Evolutionary conservation across 1,140 invertebrate species (phyloP).

Genomic region (Brachionus manjavacas): DNA sequence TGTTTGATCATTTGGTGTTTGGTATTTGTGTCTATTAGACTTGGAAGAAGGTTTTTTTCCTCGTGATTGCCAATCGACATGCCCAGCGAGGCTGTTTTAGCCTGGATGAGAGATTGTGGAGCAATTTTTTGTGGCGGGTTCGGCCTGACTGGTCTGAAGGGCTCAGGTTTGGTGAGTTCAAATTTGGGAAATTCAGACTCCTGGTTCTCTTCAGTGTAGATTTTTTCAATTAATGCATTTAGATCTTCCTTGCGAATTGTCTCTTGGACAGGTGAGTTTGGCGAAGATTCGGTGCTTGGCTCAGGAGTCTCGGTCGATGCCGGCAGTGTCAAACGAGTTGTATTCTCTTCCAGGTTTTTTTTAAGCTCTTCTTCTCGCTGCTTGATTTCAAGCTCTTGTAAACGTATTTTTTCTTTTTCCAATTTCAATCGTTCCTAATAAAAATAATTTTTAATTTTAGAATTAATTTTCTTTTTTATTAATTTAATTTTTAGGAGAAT

Average conservation of each 20-base stretch:
- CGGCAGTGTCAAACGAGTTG: not conserved
- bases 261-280: not conserved
- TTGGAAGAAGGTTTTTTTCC: not conserved
- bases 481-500: too few species aligned
- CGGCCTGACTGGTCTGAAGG: not conserved
- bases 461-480: too few species aligned
- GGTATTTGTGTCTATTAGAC: slow-evolving; percentile 14
- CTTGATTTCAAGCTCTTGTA: slow-evolving; percentile 40
- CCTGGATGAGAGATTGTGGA: not conserved
- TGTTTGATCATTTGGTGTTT: slow-evolving; percentile 35
- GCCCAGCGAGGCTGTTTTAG: not conserved
- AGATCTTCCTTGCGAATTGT: slow-evolving; percentile 12
- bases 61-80: not conserved
- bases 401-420: slow-evolving; percentile 39
- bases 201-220: slow-evolving; percentile 12
- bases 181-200: slow-evolving; percentile 19
- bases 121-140: not conserved
- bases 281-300: not conserved
- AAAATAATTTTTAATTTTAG: too few species aligned
- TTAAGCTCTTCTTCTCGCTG: slow-evolving; percentile 21
- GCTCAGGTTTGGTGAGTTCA: not conserved
- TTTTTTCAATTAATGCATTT: slow-evolving; percentile 37
- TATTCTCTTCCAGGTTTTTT: slow-evolving; percentile 19
- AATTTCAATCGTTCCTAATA: slow-evolving; percentile 26
- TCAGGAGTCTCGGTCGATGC: not conserved